phyloP scores from a whole-genome alignment of 1,140 invertebrate species.

The Olivierus martensii region DNA sequence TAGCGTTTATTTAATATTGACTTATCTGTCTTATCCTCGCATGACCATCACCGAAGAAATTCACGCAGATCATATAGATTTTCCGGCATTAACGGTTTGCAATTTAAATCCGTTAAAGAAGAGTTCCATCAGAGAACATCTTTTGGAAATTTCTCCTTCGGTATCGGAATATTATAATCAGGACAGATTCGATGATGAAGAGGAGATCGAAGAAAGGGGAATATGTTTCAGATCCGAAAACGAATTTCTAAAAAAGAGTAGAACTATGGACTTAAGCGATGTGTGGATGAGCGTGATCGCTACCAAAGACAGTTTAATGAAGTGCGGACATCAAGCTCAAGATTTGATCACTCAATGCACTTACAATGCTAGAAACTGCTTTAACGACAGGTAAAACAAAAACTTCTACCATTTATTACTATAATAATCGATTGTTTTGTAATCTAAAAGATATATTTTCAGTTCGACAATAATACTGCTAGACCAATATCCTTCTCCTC shows the following conservation, averaged over 20 bases:
- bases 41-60: constrained; percentile 19
- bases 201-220: neutral
- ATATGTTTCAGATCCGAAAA: constrained; percentile 13
- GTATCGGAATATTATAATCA: neutral
- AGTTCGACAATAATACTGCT: constrained; percentile 6
- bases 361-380: constrained; percentile 17
- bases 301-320: constrained; percentile 16
- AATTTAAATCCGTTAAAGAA: constrained; percentile 18
- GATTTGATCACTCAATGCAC: constrained; percentile 20
- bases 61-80: constrained; percentile 15
- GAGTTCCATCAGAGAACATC: neutral
- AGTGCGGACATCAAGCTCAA: constrained; percentile 19
- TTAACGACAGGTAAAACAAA: constrained; percentile 11
- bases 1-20: constrained; percentile 10
- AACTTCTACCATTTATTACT: neutral
- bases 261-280: constrained; percentile 16
- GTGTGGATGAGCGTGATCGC: constrained; percentile 18
- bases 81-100: constrained; percentile 17
- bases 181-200: neutral
- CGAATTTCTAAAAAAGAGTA: constrained; percentile 15
- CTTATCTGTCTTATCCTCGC: constrained; percentile 14
- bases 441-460: neutral
- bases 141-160: neutral
- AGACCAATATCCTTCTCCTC: constrained; percentile 11
- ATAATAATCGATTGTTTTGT: neutral